phyloP scores from a whole-genome alignment of 2,113 vertebrate genomes.

The Alligator mississippiensis region DNA sequence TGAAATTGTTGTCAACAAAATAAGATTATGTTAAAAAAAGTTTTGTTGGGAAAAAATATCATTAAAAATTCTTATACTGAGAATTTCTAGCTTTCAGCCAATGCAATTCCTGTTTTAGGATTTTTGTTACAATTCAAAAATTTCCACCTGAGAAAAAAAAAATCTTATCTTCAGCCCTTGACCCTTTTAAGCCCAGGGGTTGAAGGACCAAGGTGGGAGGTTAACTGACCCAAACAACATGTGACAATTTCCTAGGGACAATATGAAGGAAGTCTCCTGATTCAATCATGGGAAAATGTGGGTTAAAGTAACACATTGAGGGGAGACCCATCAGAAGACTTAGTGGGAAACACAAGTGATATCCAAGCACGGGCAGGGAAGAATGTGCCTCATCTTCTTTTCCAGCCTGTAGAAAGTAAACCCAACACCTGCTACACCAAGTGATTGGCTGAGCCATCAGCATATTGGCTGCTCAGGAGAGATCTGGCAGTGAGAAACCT shows the following conservation, averaged over 20 bases:
- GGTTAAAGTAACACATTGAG: no score
- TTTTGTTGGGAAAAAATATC: no score
- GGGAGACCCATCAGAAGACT: not conserved
- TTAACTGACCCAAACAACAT: not conserved
- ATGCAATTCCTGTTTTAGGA: not conserved
- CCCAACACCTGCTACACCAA: not conserved
- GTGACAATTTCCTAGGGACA: not conserved
- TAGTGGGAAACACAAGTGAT: not conserved
- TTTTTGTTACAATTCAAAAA: not conserved
- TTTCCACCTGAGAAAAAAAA: not conserved
- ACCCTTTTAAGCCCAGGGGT: rapidly evolving
- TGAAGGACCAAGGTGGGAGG: not conserved
- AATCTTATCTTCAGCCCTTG: not conserved
- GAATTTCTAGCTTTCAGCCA: not conserved
- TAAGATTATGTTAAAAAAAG: no score
- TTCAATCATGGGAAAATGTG: not conserved
- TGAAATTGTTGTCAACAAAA: no score
- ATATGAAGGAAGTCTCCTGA: not conserved
- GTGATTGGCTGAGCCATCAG: not conserved
- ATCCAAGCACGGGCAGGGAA: not conserved
- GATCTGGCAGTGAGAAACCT: rapidly evolving
- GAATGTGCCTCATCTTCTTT: not conserved
- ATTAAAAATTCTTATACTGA: not conserved
- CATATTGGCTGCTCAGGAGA: not conserved
- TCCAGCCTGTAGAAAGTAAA: not conserved